These are phyloP conservation scores for Beris morrisii DNA, from an alignment of 2,888 invertebrate species.

Conservation along the genomic window DNA sequence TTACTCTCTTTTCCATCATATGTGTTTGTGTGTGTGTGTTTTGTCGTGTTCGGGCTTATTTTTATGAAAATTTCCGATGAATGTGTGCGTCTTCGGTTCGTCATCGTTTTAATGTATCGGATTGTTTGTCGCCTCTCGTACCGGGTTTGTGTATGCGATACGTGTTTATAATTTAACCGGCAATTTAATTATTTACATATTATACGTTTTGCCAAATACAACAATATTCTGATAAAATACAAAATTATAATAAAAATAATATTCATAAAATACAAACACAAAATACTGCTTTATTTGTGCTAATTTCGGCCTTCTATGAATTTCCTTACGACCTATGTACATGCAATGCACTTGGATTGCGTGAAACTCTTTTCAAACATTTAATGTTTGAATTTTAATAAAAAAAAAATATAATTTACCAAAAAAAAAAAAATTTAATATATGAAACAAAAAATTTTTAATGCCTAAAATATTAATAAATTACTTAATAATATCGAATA, in stretches of 20 bases:
- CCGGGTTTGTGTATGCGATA: conserved; percentile 24
- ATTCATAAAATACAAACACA: no score
- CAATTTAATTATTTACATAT: no score
- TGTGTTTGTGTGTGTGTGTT: conserved; percentile 12
- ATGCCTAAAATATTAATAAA: neutral
- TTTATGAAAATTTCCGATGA: no score
- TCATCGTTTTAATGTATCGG: conserved; percentile 11
- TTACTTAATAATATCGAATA: neutral
- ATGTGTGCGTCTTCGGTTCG: conserved; percentile 3
- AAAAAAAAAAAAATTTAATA: conserved; percentile 15
- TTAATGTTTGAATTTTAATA: neutral
- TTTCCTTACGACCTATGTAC: conserved; percentile 1
- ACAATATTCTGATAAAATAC: no score
- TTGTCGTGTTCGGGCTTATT: no score
- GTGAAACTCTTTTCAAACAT: conserved; percentile 4
- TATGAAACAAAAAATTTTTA: neutral
- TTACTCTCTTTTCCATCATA: conserved; percentile 5
- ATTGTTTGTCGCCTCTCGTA: neutral
- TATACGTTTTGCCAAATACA: no score
- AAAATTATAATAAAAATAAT: no score
- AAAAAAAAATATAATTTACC: conserved; percentile 20
- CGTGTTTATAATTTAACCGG: no score
- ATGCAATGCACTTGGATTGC: conserved; percentile 36
- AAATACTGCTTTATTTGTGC: no score
- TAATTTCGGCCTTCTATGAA: no score